phyloP scores from a whole-genome alignment of 2,888 invertebrate species.

The Argynnis bischoffii region DNA sequence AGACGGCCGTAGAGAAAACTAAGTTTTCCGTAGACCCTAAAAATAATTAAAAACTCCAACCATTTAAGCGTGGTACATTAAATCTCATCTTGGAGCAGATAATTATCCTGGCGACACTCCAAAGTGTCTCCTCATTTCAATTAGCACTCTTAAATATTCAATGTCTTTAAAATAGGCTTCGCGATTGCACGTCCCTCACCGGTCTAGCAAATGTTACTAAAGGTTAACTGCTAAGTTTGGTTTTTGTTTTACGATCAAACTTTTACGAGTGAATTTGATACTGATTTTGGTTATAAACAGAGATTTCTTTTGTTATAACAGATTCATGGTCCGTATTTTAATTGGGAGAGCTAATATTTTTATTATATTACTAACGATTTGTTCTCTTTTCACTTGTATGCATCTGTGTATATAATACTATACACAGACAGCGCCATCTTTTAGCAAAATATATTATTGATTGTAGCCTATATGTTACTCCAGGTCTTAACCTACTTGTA shows the following conservation, averaged over 20 bases:
- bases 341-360: neutral
- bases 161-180: conserved; percentile 82
- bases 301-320: conserved; percentile 49
- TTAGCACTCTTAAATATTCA: conserved; percentile 82
- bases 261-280: conserved; percentile 63
- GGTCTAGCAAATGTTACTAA: conserved; percentile 72
- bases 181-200: conserved; percentile 61
- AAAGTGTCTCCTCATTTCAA: conserved; percentile 82
- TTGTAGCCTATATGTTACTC: too few relatives aligned
- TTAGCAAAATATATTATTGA: too few relatives aligned
- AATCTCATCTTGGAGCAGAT: conserved; percentile 80
- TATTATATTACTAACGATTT: too few relatives aligned
- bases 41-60: conserved; percentile 59
- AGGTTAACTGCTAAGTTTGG: conserved; percentile 77
- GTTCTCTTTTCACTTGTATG: too few relatives aligned
- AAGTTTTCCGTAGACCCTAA: conserved; percentile 48
- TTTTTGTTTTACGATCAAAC: conserved; percentile 70
- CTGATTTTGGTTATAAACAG: conserved; percentile 55
- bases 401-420: too few relatives aligned
- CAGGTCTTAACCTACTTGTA: too few relatives aligned
- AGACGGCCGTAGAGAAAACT: conserved; percentile 42
- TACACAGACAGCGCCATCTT: too few relatives aligned
- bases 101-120: conserved; percentile 82
- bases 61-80: conserved; percentile 76
- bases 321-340: conserved; percentile 43